Conservation (phyloP, 2,797 vertebrate species). For the Urophycis tenuis region DNA sequence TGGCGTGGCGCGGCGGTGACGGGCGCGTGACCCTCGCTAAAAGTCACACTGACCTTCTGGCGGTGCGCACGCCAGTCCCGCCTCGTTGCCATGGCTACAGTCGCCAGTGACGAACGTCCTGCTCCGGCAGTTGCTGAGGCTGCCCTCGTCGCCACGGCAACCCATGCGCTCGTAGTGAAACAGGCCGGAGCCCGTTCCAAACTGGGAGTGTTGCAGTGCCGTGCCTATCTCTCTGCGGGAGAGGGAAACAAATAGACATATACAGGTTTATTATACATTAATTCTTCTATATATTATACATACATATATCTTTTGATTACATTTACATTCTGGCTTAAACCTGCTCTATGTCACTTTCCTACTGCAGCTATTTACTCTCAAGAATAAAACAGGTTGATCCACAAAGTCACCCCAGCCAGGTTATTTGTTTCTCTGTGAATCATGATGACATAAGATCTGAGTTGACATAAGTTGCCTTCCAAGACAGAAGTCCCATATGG, state of each 20-base stretch:
- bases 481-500: too few relatives aligned
- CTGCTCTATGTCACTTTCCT: not conserved
- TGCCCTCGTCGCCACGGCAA: constrained; percentile 81
- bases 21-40: not conserved
- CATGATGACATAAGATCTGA: too few relatives aligned
- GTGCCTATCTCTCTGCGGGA: constrained; percentile 78
- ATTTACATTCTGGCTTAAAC: not conserved
- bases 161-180: constrained; percentile 81
- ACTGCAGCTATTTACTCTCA: too few relatives aligned
- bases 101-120: constrained; percentile 72
- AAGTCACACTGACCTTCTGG: constrained; percentile 78
- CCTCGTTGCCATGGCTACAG: constrained; percentile 79
- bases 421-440: not conserved
- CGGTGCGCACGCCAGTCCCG: constrained; percentile 71
- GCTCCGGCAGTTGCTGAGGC: constrained; percentile 75
- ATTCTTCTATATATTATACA: too few relatives aligned
- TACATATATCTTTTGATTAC: not conserved
- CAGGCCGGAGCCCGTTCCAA: constrained; percentile 69
- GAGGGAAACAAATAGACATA: not conserved
- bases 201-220: constrained; percentile 68
- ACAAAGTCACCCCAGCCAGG: too few relatives aligned
- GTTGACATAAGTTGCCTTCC: too few relatives aligned
- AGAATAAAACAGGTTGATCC: too few relatives aligned
- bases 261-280: too few relatives aligned
- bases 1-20: not conserved